Base-by-base conservation (phyloP, 1,140 invertebrate genomes). In the Schlechtendalia chinensis region DNA sequence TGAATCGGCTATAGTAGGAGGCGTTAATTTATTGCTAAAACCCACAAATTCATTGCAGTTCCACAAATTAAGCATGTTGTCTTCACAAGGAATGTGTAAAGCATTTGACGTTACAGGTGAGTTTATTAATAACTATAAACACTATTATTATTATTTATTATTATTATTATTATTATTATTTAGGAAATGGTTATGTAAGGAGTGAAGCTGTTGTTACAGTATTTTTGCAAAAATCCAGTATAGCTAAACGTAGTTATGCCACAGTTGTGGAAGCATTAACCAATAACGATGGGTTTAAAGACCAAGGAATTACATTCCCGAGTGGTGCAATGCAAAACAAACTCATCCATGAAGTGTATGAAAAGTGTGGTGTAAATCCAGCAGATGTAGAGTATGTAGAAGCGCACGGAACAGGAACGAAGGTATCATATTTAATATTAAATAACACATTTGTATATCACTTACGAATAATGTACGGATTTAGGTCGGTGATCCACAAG, bases 331-430 rank as follows among this genome's bases (percentile, higher is more conserved):
- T 96, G 89, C 96, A 98, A 86, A 93, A 93, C 82, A 88, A 89
- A 75, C 87, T 99, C 19, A 91, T 98, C 82, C 86, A 90, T 69
- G 93, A 96, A 84, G 91, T 95, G 0, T 98, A 97, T 85, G 87
- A 86, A 10, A 95, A 97, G 85, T 90, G 89, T n/a, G 90, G 91
- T 1, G 84, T 98, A n/a, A 90, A 93, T 84, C 96, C 96, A 5
- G 85, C 87, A 39, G 90, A 93, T 58, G 92, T 98, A 0, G 87
- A 86, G 0, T 99, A 97, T 85, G 91, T 98, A 16, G 97, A 99
- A 86, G 95, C 96, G n/a, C 97, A 99, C 86, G 96, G 97, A n/a
- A 98, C 97, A 8, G 97, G 97, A 50, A 98, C 97, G 0, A 92
- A 96, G 87, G 91, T 89, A 74, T 72, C 27, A 58, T 54, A 29